These are phyloP conservation scores for Fregetta grallaria DNA, from an alignment of 2,113 vertebrate genomes.

Conservation along the genomic window DNA sequence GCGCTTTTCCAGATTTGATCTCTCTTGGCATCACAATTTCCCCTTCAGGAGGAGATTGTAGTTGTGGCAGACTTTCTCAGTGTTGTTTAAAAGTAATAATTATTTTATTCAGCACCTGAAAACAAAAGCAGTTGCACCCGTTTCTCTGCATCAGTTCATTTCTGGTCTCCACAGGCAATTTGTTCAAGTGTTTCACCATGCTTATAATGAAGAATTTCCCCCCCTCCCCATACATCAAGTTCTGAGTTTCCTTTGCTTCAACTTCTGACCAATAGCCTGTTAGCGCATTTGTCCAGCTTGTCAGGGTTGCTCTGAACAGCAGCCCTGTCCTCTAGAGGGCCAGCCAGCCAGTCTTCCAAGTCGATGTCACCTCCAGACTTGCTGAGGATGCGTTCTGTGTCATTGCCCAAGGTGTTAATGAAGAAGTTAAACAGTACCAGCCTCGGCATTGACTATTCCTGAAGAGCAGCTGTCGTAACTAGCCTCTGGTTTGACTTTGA, in stretches of 20 bases:
- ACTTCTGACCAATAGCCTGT: not conserved
- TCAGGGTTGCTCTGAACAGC: not conserved
- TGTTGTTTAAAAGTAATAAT: not conserved
- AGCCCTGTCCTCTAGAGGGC: not conserved
- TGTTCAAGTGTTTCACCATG: not conserved
- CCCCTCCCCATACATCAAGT: not conserved
- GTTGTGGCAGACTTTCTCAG: not conserved
- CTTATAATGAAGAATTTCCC: not conserved
- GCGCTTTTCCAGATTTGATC: not conserved
- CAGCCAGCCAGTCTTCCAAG: not conserved
- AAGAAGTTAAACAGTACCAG: accelerated
- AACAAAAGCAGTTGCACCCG: not conserved
- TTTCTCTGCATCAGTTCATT: not conserved
- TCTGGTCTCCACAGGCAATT: not conserved
- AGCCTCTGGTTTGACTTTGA: not conserved
- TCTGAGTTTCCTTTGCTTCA: not conserved
- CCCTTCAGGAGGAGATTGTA: not conserved
- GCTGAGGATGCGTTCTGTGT: not conserved
- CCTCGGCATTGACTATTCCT: not conserved
- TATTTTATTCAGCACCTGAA: not conserved
- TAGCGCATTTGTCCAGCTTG: not conserved
- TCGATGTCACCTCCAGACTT: accelerated
- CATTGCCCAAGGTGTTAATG: not conserved
- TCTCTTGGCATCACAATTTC: not conserved
- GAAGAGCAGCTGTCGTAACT: not conserved